phyloP scores from a whole-genome alignment of 1,140 invertebrate genomes.

The Aphaenogaster rudis region DNA sequence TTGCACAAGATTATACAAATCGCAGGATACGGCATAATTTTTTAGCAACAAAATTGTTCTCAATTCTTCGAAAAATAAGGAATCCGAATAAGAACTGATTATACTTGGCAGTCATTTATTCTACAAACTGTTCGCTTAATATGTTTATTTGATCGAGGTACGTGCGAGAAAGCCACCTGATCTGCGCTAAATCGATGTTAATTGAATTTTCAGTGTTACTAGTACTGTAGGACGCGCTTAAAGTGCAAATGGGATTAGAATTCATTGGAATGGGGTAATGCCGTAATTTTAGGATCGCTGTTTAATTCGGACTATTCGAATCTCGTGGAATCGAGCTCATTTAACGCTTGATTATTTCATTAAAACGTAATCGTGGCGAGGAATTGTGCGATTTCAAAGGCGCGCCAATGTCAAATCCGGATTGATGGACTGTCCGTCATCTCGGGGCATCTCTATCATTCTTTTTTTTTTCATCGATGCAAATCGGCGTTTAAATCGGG shows the following conservation, averaged over 20 bases:
- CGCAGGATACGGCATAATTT: too few species aligned
- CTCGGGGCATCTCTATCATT: background rate
- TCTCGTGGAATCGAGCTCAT: background rate
- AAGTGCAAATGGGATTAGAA: conserved; percentile 50
- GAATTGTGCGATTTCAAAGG: conserved; percentile 17
- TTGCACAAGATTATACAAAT: too few species aligned
- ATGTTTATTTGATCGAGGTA: background rate
- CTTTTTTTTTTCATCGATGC: conserved; percentile 4
- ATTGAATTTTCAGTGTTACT: conserved; percentile 29
- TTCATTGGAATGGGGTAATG: background rate
- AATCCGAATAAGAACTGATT: background rate
- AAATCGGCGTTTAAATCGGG: conserved; percentile 16
- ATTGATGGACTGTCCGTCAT: background rate
- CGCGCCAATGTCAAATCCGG: background rate
- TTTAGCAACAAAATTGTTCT: too few species aligned
- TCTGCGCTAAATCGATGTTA: conserved; percentile 36
- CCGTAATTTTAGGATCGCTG: conserved; percentile 41
- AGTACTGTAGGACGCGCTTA: conserved; percentile 11
- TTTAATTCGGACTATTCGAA: conserved; percentile 31
- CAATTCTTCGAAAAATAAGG: background rate
- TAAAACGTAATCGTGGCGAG: conserved; percentile 14
- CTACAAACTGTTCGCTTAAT: background rate
- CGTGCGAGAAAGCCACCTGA: background rate
- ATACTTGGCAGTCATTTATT: background rate
- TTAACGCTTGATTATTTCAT: background rate